phyloP scores from a whole-genome alignment of 1,140 invertebrate species.

The Trichogramma pretiosum region DNA sequence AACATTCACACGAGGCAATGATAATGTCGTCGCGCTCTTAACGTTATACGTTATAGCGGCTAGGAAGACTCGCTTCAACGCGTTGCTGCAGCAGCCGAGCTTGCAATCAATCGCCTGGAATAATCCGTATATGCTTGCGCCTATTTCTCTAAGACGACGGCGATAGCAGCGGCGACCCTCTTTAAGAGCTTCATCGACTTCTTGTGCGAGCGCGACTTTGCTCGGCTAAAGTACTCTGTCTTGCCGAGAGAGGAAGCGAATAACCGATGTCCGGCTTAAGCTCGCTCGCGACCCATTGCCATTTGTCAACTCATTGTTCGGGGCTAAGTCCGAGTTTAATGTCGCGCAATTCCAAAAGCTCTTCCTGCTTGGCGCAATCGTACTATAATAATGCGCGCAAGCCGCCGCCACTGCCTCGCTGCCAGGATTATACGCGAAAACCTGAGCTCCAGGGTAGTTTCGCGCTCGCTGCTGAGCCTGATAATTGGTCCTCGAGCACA shows the following conservation, averaged over 20 bases:
- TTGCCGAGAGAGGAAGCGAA: too few relatives aligned
- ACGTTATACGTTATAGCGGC: too few relatives aligned
- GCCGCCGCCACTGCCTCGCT: neutral
- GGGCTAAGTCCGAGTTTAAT: constrained; percentile 42
- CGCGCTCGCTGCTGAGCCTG: too few relatives aligned
- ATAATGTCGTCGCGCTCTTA: constrained; percentile 2
- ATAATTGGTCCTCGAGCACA: too few relatives aligned
- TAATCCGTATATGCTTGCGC: constrained; percentile 4
- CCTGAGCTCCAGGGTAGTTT: constrained; percentile 1
- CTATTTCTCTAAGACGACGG: neutral
- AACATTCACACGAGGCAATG: neutral
- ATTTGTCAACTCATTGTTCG: constrained; percentile 45
- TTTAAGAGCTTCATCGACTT: constrained; percentile 4
- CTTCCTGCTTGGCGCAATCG: constrained; percentile 22
- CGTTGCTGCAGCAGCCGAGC: neutral
- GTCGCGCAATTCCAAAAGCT: constrained; percentile 40
- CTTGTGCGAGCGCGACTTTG: too few relatives aligned
- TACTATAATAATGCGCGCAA: constrained; percentile 16
- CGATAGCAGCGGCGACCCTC: constrained; percentile 3
- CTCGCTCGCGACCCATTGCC: constrained; percentile 24
- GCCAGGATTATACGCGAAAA: neutral
- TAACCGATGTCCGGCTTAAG: constrained; percentile 22
- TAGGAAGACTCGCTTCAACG: too few relatives aligned
- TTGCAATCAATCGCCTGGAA: constrained; percentile 15
- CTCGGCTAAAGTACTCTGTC: too few relatives aligned